Percentiles rank a stretch among this genome's conserved stretches.
Evolutionary conservation across 2,113 vertebrate genomes (phyloP).

Genomic region (Gambusia holbrooki): DNA sequence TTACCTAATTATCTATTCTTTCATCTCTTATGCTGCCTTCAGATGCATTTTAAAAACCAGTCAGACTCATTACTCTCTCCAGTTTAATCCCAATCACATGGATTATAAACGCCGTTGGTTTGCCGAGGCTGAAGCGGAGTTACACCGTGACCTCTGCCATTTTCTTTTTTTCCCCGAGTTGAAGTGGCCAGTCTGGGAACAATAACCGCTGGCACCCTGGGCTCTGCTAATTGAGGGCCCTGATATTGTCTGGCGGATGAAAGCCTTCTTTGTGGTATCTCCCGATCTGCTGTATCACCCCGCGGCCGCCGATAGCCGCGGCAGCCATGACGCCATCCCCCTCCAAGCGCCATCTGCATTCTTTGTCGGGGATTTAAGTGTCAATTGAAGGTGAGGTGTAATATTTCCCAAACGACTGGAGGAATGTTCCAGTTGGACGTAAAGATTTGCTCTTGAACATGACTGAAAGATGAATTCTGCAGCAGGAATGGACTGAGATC

Average conservation of each 20-base stretch:
- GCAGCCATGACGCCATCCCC: slow-evolving; percentile 61
- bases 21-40: not conserved
- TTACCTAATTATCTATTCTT: too few species aligned
- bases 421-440: slow-evolving; percentile 1
- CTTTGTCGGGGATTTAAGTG: slow-evolving; percentile 70
- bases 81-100: slow-evolving; percentile 57
- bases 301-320: slow-evolving; percentile 58
- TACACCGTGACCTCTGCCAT: slow-evolving; percentile 52
- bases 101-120: slow-evolving; percentile 71
- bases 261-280: slow-evolving; percentile 76
- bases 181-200: slow-evolving; percentile 37
- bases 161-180: not conserved
- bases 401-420: slow-evolving; percentile 15
- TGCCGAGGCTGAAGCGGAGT: slow-evolving; percentile 61
- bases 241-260: slow-evolving; percentile 75
- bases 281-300: slow-evolving; percentile 67
- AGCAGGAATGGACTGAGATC: slow-evolving; percentile 43
- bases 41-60: not conserved
- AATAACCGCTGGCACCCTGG: slow-evolving; percentile 61
- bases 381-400: slow-evolving; percentile 62
- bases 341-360: slow-evolving; percentile 56
- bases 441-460: slow-evolving; percentile 19
- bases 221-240: slow-evolving; percentile 75
- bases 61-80: slow-evolving; percentile 21
- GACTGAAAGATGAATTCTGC: not conserved